Evolutionary conservation across 2,888 invertebrate genomes (phyloP).

Genomic region (Tryphoninae sp.): DNA sequence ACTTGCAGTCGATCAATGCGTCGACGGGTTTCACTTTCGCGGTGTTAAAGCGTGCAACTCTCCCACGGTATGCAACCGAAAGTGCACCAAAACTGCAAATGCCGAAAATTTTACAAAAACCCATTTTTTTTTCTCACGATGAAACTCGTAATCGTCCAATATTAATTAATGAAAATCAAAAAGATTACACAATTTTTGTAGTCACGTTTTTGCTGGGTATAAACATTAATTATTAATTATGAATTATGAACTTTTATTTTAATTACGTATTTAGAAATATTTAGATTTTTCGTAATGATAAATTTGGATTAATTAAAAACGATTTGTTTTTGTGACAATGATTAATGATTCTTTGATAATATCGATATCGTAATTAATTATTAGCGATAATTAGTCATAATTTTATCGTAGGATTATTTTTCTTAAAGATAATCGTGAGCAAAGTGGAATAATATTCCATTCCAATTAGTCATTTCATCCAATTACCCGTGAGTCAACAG

Average conservation of each 20-base stretch:
- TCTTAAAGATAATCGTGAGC: background rate
- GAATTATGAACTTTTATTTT: background rate
- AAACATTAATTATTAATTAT: too few species aligned
- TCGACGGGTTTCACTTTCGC: conserved; percentile 82
- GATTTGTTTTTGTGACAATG: too few species aligned
- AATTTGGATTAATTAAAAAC: background rate
- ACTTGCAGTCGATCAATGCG: conserved; percentile 82
- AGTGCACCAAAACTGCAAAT: conserved; percentile 48
- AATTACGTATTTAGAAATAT: background rate
- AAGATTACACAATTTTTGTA: too few species aligned
- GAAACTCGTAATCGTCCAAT: too few species aligned
- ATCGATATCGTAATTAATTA: background rate
- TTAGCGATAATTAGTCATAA: too few species aligned
- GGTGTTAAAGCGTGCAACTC: conserved; percentile 79
- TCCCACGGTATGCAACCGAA: conserved; percentile 58
- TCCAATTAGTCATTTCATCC: conserved; percentile 19
- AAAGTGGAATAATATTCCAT: conserved; percentile 20
- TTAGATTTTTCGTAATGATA: background rate
- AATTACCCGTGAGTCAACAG: conserved; percentile 25
- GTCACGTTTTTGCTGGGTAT: too few species aligned
- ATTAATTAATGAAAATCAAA: too few species aligned
- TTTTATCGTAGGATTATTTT: too few species aligned
- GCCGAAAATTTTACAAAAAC: conserved; percentile 46
- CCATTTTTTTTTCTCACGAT: background rate
- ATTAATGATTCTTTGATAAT: background rate